Evolutionary conservation across 2,888 invertebrate genomes (phyloP), one percentile per base, ranked within the genome.

Genomic region (Melikaiella ostensackeni): DNA sequence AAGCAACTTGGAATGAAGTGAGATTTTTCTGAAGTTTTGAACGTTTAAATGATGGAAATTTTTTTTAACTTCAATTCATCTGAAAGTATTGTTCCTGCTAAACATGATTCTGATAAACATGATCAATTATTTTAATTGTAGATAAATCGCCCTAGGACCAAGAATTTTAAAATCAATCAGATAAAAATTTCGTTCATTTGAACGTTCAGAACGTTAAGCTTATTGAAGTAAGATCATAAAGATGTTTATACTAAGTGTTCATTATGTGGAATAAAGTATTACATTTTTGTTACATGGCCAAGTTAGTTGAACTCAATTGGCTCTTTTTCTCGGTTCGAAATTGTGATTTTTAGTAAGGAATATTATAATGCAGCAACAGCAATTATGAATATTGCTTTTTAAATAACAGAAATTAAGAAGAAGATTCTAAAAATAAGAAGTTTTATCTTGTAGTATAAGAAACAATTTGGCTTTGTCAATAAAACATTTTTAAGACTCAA

Each of bases 401-500:
- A 7, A 59, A 55, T 11, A 8, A 66, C 3, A 42, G 21, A 63
- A 63, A 38, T 42, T 16, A 16, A 50, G 5, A 27, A n/a, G 27
- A 50, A 30, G 42, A 50, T 42, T 70, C n/a, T 50, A 38, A 66
- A 27, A 24, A 27, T 16, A 24, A n/a, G n/a, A 64, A 21, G n/a
- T 66, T 66, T 66, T 66, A 66, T 66, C 66, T 33, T 33, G 11
- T 55, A 70, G 70, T 73, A 42, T 77, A 55, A 76, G 38, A 38
- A 80, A 78, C 66, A 63, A 74, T 75, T 77, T 75, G 78, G 78
- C 74, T 70, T 75, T 21, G 74, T 78, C 74, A 80, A 80, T 78
- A 80, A 80, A 80, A 78, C 75, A 78, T 80, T 80, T 80, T 78
- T 78, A 77, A 80, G 13, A 33, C 50, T 46, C 70, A 70, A 70